phyloP scores from a whole-genome alignment of 1,140 invertebrate genomes.

The Drosophila punjabiensis region DNA sequence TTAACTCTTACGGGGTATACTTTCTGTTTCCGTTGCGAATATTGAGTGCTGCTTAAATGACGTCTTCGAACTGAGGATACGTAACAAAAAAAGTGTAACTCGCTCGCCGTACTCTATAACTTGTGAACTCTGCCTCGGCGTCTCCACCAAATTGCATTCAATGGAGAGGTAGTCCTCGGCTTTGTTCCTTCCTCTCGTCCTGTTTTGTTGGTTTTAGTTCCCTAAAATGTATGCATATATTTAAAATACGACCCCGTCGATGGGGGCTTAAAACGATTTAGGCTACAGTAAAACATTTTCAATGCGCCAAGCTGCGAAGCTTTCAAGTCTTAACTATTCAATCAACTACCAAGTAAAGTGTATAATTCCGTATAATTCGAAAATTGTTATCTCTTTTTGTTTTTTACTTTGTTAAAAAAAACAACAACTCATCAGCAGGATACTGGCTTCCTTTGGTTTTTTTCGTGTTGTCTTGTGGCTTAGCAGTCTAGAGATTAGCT shows the following conservation, averaged over 20 bases:
- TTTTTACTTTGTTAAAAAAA: constrained; percentile 42
- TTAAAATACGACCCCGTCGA: constrained; percentile 56
- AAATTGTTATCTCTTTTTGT: constrained; percentile 44
- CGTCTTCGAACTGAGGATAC: constrained; percentile 30
- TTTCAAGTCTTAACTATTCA: constrained; percentile 74
- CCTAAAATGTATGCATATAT: constrained; percentile 62
- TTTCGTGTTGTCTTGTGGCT: constrained; percentile 48
- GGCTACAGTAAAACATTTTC: constrained; percentile 81
- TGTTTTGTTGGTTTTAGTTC: constrained; percentile 44
- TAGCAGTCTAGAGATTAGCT: constrained; percentile 78
- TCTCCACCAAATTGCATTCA: constrained; percentile 36
- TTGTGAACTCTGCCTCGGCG: constrained; percentile 10
- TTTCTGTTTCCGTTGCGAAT: constrained; percentile 31
- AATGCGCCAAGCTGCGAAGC: constrained; percentile 72
- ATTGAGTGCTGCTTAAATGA: constrained; percentile 52
- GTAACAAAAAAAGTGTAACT: constrained; percentile 32
- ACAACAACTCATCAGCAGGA: constrained; percentile 62
- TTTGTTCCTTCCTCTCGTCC: neutral
- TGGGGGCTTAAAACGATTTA: constrained; percentile 68
- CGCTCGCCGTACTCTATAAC: neutral
- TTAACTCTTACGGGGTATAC: constrained; percentile 44
- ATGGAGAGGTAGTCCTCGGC: constrained; percentile 17
- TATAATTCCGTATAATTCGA: constrained; percentile 72
- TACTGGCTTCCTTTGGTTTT: constrained; percentile 31
- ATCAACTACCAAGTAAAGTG: constrained; percentile 68